Evolutionary conservation across 2,888 invertebrate species (phyloP), one percentile per base, ranked within the genome.

Genomic region (Glyphotaelius pellucidus): DNA sequence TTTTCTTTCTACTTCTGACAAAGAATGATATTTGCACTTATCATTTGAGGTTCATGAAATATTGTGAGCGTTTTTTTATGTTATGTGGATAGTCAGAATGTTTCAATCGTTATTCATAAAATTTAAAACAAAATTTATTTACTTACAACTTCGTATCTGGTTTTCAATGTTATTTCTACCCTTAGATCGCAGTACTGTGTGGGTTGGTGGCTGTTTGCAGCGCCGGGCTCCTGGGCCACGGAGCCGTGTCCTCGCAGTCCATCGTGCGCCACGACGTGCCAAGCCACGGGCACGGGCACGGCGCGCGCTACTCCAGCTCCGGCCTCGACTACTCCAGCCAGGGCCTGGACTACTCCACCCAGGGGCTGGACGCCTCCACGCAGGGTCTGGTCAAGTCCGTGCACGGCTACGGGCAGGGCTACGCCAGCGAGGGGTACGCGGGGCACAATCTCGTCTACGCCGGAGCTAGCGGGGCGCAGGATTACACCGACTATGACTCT

Each of bases 141-240:
- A 7, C 0, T 38, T 38, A 38, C 38, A 38, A 35, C 5, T 35
- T 35, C 5, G 5, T 35, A 35, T 5, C 35, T 35, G 3, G 35
- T 35, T 35, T 83, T 32, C 14, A 32, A 83, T 25, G 0, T 12
- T 25, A 0, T 30, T 81, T 83, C 12, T 32, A 25, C 35, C n/a
- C 35, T 79, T 94, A 97, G 96, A 94, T 96, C 90, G 94, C 95
- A 93, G 94, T 95, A 83, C 93, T 96, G 93, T 95, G 95, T 94
- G 94, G 95, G 88, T 92, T 96, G 80, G 94, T 96, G 94, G 96
- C 96, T 1, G 94, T 95, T 47, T 96, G 96, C 94, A 95, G 95
- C 92, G 96, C 96, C 3, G 96, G 95, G 52, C 92, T 95, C 3
- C 94, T 96, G 80, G 94, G 95, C 12, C 95, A 95, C 81, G 94